Base-by-base conservation (phyloP, 1,140 invertebrate species). In the Thalassaphorura encarpata region DNA sequence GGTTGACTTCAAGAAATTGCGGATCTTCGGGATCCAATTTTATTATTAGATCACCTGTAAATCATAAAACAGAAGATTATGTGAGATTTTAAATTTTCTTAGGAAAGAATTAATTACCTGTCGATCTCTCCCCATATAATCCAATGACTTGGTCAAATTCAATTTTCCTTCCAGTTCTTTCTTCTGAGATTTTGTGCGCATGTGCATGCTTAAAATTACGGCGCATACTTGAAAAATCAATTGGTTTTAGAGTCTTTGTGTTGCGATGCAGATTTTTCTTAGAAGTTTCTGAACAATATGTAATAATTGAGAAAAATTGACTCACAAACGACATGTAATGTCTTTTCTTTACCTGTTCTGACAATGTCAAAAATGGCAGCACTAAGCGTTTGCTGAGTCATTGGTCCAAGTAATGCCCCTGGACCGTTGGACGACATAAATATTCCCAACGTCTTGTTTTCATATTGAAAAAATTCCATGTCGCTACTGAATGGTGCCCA, bases 311-410 rank as follows among this genome's bases (percentile, higher is more conserved):
- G 33, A 49, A 16, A 36, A 49, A 28, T 31, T 31, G 8, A 39
- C 18, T 5, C 3, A 16, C 13, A n/a, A 18, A 23, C 36, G 15
- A 51, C 36, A 36, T 1, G 36, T 18, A 1, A 3, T 13, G 49
- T 2, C 11, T 18, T 21, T 40, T 36, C 50, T 27, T 31, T 11
- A 36, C 33, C 33, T 11, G 33, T 11, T n/a, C 33, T 41, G 0
- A 52, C 50, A 26, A 52, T 52, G n/a, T 52, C 23, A 42, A 41
- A 52, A 24, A 52, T 19, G 5, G 31, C 24, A 23, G 33, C 50
- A 41, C 41, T 31, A 1, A 52, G 13, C 16, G 3, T 24, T 28
- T 42, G 28, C 3, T 52, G 39, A 23, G 13, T 24, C 13, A 40
- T 15, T 2, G 18, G 27, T 6, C 19, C 16, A n/a, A 42, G n/a